These are phyloP conservation scores for Drosophila setosimentum DNA, from an alignment of 2,888 invertebrate species.

Conservation along the genomic window DNA sequence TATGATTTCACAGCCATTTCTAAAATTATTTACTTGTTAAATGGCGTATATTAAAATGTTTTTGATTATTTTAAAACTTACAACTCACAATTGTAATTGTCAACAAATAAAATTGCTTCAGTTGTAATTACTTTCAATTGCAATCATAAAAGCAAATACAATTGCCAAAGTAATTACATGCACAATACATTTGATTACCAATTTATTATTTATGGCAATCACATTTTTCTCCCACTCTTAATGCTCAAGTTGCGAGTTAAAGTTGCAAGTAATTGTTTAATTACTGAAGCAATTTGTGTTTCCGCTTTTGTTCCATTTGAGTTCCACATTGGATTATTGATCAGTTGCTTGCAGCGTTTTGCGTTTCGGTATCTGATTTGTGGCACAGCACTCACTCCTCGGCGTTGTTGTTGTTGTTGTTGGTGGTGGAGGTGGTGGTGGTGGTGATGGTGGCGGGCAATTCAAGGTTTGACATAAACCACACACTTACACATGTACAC, in stretches of 20 bases:
- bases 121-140: neutral
- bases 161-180: neutral
- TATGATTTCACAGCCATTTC: neutral
- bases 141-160: neutral
- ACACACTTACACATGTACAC: slow-evolving; percentile 18
- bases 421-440: slow-evolving; percentile 58
- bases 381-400: slow-evolving; percentile 8
- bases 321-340: slow-evolving; percentile 23
- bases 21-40: neutral
- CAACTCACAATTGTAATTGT: neutral
- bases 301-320: slow-evolving; percentile 33
- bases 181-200: neutral
- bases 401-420: slow-evolving; percentile 20
- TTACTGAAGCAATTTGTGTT: slow-evolving; percentile 4
- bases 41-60: neutral
- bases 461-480: slow-evolving; percentile 74
- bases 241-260: neutral
- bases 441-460: slow-evolving; percentile 62
- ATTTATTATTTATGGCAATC: neutral
- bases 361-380: slow-evolving; percentile 26
- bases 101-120: neutral
- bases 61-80: neutral
- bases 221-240: neutral
- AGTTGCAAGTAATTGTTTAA: neutral
- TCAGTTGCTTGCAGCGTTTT: slow-evolving; percentile 10